Conservation (phyloP, 2,888 invertebrate genomes). For the Empis stercorea region DNA sequence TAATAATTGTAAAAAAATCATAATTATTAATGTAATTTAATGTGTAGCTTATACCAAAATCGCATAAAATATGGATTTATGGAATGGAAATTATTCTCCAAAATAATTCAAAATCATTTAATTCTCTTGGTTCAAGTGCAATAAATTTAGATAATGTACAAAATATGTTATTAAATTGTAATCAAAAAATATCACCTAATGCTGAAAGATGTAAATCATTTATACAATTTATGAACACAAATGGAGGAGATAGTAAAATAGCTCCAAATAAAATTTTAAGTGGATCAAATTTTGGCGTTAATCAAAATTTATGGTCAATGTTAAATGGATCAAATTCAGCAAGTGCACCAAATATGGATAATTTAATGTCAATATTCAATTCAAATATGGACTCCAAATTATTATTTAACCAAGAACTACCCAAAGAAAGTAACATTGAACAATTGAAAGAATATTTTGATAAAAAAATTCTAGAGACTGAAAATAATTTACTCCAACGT, state of each 20-base stretch:
- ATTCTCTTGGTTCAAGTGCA: constrained; percentile 18
- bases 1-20: neutral
- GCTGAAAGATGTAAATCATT: constrained; percentile 25
- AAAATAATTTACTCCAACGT: constrained; percentile 17
- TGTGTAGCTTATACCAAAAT: constrained; percentile 12
- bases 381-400: neutral
- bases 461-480: constrained; percentile 19
- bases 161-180: constrained; percentile 20
- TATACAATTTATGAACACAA: constrained; percentile 10
- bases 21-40: too few relatives aligned
- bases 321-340: neutral
- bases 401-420: neutral
- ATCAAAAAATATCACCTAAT: constrained; percentile 17
- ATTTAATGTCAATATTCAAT: constrained; percentile 6
- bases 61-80: constrained; percentile 27
- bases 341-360: constrained; percentile 3
- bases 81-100: constrained; percentile 25
- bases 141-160: constrained; percentile 28
- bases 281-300: too few relatives aligned
- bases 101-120: constrained; percentile 28
- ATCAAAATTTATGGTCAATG: too few relatives aligned
- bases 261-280: too few relatives aligned
- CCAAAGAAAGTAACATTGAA: neutral
- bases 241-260: too few relatives aligned
- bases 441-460: constrained; percentile 22